Conservation (phyloP, 2,113 vertebrate genomes). For the Ceuthmochares aereus region DNA sequence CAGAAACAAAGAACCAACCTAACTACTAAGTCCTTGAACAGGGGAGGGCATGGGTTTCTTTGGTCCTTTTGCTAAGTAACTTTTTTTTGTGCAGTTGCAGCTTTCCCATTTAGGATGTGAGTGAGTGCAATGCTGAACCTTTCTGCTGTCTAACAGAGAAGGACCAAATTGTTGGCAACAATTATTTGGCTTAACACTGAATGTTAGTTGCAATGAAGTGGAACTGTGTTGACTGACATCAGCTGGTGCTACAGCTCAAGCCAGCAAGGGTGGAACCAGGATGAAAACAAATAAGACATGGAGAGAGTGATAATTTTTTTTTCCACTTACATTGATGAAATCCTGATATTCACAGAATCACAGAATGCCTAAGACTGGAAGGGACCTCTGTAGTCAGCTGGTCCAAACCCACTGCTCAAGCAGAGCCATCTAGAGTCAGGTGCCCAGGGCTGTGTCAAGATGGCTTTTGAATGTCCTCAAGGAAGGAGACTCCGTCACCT, state of each 20-base stretch:
- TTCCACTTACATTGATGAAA: neutral
- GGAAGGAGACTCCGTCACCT: neutral
- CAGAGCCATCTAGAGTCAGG: neutral
- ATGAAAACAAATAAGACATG: neutral
- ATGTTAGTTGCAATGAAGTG: neutral
- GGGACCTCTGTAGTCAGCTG: neutral
- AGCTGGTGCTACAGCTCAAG: neutral
- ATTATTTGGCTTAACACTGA: neutral
- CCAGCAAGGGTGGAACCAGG: neutral
- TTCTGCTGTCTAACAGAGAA: neutral
- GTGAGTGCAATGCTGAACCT: neutral
- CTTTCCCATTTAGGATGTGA: neutral
- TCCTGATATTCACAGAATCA: neutral
- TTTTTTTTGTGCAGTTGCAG: neutral
- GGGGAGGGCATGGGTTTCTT: neutral
- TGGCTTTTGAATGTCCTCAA: neutral
- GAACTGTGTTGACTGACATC: neutral
- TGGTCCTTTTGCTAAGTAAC: neutral
- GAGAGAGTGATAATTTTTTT: neutral
- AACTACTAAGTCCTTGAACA: neutral
- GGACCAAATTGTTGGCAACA: neutral
- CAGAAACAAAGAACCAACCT: neutral
- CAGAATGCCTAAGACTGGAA: neutral
- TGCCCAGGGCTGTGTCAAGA: neutral
- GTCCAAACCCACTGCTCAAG: neutral